Conservation (phyloP, 2,888 invertebrate species). For the Eledone cirrhosa region DNA sequence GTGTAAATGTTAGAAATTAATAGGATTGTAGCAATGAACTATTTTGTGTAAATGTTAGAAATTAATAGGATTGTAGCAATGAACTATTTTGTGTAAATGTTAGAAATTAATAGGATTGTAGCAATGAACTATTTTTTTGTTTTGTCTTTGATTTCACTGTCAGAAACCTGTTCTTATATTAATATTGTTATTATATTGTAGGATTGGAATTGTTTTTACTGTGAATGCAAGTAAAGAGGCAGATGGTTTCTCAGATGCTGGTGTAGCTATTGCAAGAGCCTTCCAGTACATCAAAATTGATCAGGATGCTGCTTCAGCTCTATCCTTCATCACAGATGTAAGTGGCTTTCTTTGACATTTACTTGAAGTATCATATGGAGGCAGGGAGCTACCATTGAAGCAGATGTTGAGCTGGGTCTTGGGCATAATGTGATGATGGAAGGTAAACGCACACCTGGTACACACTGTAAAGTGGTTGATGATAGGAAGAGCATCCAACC, state of each 20-base stretch:
- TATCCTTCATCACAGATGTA: constrained; percentile 87
- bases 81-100: neutral
- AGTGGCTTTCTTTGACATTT: constrained; percentile 34
- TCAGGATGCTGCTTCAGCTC: constrained; percentile 77
- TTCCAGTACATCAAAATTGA: constrained; percentile 89
- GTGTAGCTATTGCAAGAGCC: constrained; percentile 85
- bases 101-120: neutral
- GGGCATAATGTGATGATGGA: no score
- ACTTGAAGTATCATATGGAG: neutral
- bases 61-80: no score
- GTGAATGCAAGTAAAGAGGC: constrained; percentile 72
- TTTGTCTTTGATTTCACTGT: neutral
- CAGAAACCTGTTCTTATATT: neutral
- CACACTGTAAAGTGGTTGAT: no score
- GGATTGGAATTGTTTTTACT: constrained; percentile 85
- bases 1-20: no score
- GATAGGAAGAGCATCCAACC: no score
- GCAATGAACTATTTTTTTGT: neutral
- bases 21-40: no score
- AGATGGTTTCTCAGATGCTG: constrained; percentile 76
- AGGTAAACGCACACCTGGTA: no score
- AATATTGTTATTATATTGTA: constrained; percentile 65
- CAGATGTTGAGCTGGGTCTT: neutral
- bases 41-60: no score
- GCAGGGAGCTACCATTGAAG: neutral